Evolutionary conservation across 2,888 invertebrate genomes (phyloP).

Genomic region (Baronia brevicornis): DNA sequence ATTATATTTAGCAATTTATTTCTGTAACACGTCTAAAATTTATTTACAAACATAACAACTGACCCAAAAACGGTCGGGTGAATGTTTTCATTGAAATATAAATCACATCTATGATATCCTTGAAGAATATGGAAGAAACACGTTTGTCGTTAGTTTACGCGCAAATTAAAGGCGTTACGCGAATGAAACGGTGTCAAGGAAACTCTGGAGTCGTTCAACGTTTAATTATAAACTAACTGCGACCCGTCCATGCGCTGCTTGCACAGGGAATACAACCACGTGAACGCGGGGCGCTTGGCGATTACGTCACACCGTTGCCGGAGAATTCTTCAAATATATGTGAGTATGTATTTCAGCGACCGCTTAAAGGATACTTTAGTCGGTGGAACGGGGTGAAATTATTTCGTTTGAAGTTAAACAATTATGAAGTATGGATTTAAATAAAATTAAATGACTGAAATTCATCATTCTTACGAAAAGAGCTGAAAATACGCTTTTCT

Average conservation of each 20-base stretch:
- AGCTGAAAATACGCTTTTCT: too few species aligned
- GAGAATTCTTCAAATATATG: conserved; percentile 1
- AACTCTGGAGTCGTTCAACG: conserved; percentile 18
- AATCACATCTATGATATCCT: too few species aligned
- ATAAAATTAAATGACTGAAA: too few species aligned
- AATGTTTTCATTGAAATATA: too few species aligned
- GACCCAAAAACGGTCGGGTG: too few species aligned
- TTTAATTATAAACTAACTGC: conserved; percentile 19
- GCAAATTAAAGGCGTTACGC: conserved; percentile 12
- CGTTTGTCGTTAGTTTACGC: conserved; percentile 3
- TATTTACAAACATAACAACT: too few species aligned
- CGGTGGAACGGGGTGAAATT: conserved; percentile 1
- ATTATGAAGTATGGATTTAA: too few species aligned
- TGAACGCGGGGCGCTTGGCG: not conserved
- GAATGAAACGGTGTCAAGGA: conserved; percentile 28
- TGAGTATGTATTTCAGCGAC: conserved; percentile 1
- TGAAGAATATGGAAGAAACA: conserved; percentile 3
- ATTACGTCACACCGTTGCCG: conserved; percentile 1
- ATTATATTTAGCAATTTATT: too few species aligned
- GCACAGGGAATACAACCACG: conserved; percentile 2
- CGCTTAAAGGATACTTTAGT: conserved; percentile 1
- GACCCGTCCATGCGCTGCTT: conserved; percentile 24
- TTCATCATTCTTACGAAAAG: too few species aligned
- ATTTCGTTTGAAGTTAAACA: too few species aligned
- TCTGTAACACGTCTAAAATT: too few species aligned